Percentiles rank a stretch among this genome's conserved stretches.
phyloP scores from a whole-genome alignment of 2,888 invertebrate genomes.

The Gandaritis pyraliata region DNA sequence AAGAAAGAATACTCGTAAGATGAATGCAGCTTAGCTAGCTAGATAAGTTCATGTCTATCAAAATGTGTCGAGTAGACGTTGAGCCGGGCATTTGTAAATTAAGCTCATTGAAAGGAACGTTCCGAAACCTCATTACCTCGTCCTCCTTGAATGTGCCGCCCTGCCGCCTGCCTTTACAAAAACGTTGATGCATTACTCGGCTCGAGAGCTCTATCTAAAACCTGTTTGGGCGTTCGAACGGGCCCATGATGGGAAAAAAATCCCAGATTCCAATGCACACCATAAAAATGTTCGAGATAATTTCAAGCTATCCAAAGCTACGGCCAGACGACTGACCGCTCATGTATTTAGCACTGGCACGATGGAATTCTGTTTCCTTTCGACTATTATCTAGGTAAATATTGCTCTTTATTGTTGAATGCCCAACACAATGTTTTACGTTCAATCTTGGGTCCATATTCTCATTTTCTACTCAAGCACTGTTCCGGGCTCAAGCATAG shows the following conservation, averaged over 20 bases:
- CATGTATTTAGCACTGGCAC: slow-evolving; percentile 68
- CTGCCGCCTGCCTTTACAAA: slow-evolving; percentile 78
- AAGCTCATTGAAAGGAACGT: slow-evolving; percentile 68
- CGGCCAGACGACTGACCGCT: slow-evolving; percentile 63
- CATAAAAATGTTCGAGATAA: slow-evolving; percentile 83
- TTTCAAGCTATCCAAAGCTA: slow-evolving; percentile 74
- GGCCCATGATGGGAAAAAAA: slow-evolving; percentile 77
- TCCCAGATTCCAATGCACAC: slow-evolving; percentile 81
- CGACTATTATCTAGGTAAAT: slow-evolving; percentile 41
- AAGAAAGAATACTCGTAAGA: neutral
- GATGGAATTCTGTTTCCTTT: slow-evolving; percentile 51
- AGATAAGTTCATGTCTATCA: slow-evolving; percentile 23
- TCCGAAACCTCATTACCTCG: slow-evolving; percentile 75
- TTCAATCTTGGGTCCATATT: too few relatives aligned
- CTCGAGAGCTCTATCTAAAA: slow-evolving; percentile 79
- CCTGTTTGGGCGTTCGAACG: slow-evolving; percentile 79
- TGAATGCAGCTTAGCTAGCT: neutral
- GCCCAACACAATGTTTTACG: neutral
- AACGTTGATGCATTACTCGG: slow-evolving; percentile 81
- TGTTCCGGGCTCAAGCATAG: too few relatives aligned
- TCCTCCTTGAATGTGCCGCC: slow-evolving; percentile 77
- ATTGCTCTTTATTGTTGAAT: slow-evolving; percentile 28
- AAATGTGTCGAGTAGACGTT: slow-evolving; percentile 21
- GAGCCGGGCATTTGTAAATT: slow-evolving; percentile 35
- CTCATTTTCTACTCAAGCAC: too few relatives aligned